Evolutionary conservation across 1,140 invertebrate species (phyloP).

Genomic region (Pygmarrhopalites habei): DNA sequence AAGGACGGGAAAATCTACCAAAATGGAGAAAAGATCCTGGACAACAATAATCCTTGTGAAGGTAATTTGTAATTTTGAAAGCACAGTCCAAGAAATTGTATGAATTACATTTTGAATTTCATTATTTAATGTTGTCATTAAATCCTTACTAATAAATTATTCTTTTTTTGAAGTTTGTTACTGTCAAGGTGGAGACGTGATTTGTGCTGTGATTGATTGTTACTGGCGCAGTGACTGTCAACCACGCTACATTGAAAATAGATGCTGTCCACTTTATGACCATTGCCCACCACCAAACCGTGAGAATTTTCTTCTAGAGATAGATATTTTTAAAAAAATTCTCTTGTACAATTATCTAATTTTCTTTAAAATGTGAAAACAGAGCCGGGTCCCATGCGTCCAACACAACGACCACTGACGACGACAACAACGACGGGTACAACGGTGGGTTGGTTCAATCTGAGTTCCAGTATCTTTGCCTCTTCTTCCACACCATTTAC

Average conservation of each 20-base stretch:
- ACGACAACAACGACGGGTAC: neutral
- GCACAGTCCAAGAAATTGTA: too few species aligned
- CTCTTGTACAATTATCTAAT: neutral
- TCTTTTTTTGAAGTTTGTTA: too few species aligned
- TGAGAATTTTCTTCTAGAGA: too few species aligned
- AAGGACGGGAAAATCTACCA: conserved; percentile 63
- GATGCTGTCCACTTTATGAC: conserved; percentile 70
- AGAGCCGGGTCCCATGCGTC: conserved; percentile 24
- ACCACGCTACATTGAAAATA: conserved; percentile 48
- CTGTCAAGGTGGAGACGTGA: conserved; percentile 67
- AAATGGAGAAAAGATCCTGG: conserved; percentile 64
- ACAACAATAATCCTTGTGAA: conserved; percentile 62
- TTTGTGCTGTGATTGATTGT: conserved; percentile 65
- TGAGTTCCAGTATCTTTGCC: conserved; percentile 9
- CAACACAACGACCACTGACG: conserved; percentile 5
- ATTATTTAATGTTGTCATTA: too few species aligned
- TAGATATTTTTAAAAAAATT: too few species aligned
- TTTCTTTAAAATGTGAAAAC: too few species aligned
- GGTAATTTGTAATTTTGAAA: too few species aligned
- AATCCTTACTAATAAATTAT: too few species aligned
- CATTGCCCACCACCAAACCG: conserved; percentile 55
- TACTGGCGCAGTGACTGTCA: conserved; percentile 64
- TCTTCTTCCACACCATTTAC: neutral
- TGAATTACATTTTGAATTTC: too few species aligned
- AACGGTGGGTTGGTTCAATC: conserved; percentile 20